These are phyloP conservation scores for Microctenopoma stevenorrisi DNA, from an alignment of 2,797 vertebrate genomes.

Conservation along the genomic window DNA sequence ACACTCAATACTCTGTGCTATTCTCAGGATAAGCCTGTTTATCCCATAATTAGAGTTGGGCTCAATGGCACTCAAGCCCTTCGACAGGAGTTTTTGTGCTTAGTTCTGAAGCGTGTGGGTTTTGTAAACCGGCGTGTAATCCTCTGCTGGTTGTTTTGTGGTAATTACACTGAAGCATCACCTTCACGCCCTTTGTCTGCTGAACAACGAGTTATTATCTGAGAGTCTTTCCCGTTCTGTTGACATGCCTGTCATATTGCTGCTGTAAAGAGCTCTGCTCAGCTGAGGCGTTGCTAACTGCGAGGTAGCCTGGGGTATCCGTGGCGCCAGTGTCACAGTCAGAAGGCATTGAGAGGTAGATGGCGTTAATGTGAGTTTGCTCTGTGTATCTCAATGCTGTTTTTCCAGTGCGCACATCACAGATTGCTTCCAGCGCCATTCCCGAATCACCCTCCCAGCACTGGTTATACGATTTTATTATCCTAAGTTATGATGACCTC, in stretches of 20 bases:
- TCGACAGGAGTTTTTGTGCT: constrained; percentile 70
- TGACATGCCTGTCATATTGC: constrained; percentile 60
- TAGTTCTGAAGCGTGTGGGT: constrained; percentile 53
- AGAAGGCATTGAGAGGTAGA: constrained; percentile 43
- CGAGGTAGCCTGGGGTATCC: constrained; percentile 38
- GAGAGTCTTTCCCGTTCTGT: constrained; percentile 53
- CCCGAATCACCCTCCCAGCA: constrained; percentile 10
- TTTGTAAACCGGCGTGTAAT: constrained; percentile 68
- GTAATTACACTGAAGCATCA: constrained; percentile 68
- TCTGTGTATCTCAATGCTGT: constrained; percentile 44
- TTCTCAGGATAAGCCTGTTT: constrained; percentile 80
- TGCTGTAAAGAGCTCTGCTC: constrained; percentile 60
- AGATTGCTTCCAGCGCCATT: constrained; percentile 48
- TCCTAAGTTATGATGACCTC: constrained; percentile 54
- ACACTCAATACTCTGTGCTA: constrained; percentile 61
- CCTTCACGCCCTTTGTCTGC: constrained; percentile 61
- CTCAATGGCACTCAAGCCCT: constrained; percentile 72
- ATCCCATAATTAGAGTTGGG: constrained; percentile 81
- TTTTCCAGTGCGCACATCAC: constrained; percentile 60
- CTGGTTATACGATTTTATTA: constrained; percentile 62
- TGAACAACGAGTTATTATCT: constrained; percentile 66
- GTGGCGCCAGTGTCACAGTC: constrained; percentile 55
- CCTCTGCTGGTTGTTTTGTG: constrained; percentile 62
- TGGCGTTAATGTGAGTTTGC: constrained; percentile 44
- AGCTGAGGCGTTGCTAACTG: constrained; percentile 70